These are phyloP conservation scores for Panurus biarmicus DNA, from an alignment of 2,113 vertebrate species.

Conservation along the genomic window DNA sequence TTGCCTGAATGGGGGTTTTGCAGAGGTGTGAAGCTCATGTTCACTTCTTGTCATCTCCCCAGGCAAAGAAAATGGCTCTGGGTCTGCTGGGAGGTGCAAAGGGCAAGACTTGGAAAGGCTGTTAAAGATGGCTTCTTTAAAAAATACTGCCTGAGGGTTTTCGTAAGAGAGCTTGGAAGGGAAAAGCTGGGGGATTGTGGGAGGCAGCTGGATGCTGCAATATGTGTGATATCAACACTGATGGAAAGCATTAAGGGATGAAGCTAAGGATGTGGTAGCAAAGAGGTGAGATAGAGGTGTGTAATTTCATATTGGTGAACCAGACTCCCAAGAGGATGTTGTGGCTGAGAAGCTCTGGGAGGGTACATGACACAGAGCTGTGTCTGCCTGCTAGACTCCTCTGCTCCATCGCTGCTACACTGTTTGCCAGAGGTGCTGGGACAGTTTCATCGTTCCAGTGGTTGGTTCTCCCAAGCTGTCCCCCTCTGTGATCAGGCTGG, in stretches of 20 bases:
- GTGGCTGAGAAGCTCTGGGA: neutral
- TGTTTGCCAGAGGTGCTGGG: neutral
- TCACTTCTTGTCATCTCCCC: neutral
- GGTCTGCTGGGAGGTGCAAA: neutral
- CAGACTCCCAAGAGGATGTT: neutral
- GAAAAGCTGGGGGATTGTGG: neutral
- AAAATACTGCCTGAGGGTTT: neutral
- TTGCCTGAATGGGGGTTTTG: neutral
- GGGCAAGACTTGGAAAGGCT: neutral
- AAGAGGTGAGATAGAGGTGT: neutral
- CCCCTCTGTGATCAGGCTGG: neutral
- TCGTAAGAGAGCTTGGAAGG: neutral
- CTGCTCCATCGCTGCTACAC: neutral
- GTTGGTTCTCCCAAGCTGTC: neutral
- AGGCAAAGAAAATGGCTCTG: neutral
- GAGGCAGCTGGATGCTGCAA: neutral
- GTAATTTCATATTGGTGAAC: neutral
- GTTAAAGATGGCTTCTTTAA: neutral
- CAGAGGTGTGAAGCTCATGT: neutral
- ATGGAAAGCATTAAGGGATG: neutral
- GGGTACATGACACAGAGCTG: accelerated
- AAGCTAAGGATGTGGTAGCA: neutral
- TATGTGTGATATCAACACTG: neutral
- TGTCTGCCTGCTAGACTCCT: neutral
- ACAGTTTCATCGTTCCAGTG: neutral